phyloP scores from a whole-genome alignment of 1,140 invertebrate genomes.

The Aphaenogaster ashmeadi region DNA sequence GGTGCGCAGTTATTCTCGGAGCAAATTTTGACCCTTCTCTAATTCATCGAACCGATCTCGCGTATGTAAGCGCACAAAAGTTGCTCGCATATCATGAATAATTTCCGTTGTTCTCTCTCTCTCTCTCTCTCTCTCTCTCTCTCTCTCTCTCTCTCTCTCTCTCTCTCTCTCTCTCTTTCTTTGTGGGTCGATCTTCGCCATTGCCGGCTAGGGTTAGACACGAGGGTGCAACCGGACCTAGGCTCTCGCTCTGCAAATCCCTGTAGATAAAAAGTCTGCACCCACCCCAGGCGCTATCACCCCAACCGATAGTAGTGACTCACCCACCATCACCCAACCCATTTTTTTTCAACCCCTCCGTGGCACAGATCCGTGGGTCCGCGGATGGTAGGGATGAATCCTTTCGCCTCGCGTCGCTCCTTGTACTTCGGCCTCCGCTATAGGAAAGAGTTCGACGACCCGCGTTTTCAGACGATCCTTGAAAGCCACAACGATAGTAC shows the following conservation, averaged over 20 bases:
- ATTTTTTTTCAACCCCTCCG: slow-evolving; percentile 83
- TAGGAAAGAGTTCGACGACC: slow-evolving; percentile 67
- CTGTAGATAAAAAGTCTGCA: slow-evolving; percentile 85
- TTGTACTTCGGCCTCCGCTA: slow-evolving; percentile 70
- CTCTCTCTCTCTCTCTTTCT: slow-evolving; percentile 59
- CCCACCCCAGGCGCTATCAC: slow-evolving; percentile 80
- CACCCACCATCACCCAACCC: slow-evolving; percentile 83
- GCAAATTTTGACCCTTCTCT: slow-evolving; percentile 72
- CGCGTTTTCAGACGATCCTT: not conserved
- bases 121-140: no score
- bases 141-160: no score
- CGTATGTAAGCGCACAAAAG: slow-evolving; percentile 69
- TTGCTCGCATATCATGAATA: slow-evolving; percentile 86
- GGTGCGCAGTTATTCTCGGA: slow-evolving; percentile 3
- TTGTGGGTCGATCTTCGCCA: slow-evolving; percentile 78
- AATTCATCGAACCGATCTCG: slow-evolving; percentile 72
- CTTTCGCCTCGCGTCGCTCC: slow-evolving; percentile 79
- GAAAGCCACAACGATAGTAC: not conserved
- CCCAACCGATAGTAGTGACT: slow-evolving; percentile 81
- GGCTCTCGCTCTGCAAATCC: slow-evolving; percentile 82
- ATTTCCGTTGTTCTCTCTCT: slow-evolving; percentile 74
- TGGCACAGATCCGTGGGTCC: slow-evolving; percentile 79
- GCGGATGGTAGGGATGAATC: slow-evolving; percentile 80
- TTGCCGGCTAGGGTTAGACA: slow-evolving; percentile 71
- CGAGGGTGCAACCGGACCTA: slow-evolving; percentile 83